A percentile compares a stretch with the other conserved stretches of the same genome.
phyloP scores from a whole-genome alignment of 2,888 invertebrate genomes.

The Synanthedon myopaeformis region DNA sequence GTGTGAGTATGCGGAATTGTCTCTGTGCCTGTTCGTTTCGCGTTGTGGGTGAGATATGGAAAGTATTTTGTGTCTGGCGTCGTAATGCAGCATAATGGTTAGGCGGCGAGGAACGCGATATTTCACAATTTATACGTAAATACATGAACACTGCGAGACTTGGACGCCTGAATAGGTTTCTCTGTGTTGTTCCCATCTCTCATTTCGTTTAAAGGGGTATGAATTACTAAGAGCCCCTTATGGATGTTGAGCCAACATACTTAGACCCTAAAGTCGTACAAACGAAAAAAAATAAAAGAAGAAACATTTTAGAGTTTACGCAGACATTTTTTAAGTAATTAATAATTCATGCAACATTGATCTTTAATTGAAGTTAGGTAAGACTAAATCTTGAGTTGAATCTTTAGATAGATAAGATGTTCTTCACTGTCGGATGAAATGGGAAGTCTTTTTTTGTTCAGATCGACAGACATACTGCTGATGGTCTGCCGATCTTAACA shows the following conservation, averaged over 20 bases:
- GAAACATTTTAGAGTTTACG: too few species aligned
- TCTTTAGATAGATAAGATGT: too few species aligned
- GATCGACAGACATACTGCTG: too few species aligned
- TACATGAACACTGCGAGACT: conserved; percentile 26
- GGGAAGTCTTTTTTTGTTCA: too few species aligned
- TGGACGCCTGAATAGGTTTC: conserved; percentile 26
- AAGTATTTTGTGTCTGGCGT: conserved; percentile 16
- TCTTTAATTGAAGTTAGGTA: too few species aligned
- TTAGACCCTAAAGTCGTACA: too few species aligned
- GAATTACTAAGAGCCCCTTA: conserved; percentile 38
- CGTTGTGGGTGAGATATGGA: conserved; percentile 8
- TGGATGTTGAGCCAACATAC: conserved; percentile 13
- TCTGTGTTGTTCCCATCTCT: conserved; percentile 35
- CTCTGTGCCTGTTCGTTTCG: conserved; percentile 5
- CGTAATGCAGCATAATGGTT: conserved; percentile 13
- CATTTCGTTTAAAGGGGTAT: conserved; percentile 35
- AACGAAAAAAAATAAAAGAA: too few species aligned
- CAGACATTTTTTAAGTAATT: too few species aligned
- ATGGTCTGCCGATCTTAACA: too few species aligned
- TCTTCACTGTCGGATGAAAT: too few species aligned
- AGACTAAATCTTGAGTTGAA: too few species aligned
- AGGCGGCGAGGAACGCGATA: conserved; percentile 26
- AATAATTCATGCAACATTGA: too few species aligned
- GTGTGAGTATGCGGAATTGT: conserved; percentile 2
- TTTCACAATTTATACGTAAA: conserved; percentile 39